Percentiles rank a stretch among this genome's conserved stretches.
Evolutionary conservation across 2,113 vertebrate species (phyloP).

Genomic region (Atlantisia rogersi): DNA sequence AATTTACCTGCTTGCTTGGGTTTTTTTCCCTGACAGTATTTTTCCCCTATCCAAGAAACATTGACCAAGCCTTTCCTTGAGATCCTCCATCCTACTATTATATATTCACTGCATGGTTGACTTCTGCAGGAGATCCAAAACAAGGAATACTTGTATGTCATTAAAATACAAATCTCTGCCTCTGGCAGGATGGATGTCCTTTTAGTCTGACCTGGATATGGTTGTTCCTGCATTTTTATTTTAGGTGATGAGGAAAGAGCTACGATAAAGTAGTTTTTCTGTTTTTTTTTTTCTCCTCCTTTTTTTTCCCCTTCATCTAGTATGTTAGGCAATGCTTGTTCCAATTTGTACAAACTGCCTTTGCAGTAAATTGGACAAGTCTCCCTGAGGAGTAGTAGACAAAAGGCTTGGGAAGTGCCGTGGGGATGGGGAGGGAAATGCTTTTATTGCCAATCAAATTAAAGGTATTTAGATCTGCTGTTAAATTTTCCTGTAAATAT

Average conservation of each 20-base stretch:
- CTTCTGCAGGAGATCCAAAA: not conserved
- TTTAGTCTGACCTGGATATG: not conserved
- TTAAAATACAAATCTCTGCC: not conserved
- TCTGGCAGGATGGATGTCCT: not conserved
- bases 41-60: not conserved
- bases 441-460: slow-evolving; percentile 48
- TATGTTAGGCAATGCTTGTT: not conserved
- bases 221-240: not conserved
- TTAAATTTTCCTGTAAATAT: slow-evolving; percentile 29
- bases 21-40: not conserved
- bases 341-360: slow-evolving; percentile 16
- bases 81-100: not conserved
- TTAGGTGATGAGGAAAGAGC: not conserved
- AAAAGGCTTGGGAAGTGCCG: slow-evolving; percentile 6
- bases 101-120: not conserved
- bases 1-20: not conserved
- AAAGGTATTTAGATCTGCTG: slow-evolving; percentile 9
- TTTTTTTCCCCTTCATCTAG: not conserved
- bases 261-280: not conserved
- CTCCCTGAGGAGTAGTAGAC: slow-evolving; percentile 29
- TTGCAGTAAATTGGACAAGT: slow-evolving; percentile 30
- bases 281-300: not conserved
- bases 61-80: not conserved
- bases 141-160: not conserved
- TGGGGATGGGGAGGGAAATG: slow-evolving; percentile 1